Evolutionary conservation across 2,888 invertebrate genomes (phyloP).

Genomic region (Drosophila pseudotalamancana): DNA sequence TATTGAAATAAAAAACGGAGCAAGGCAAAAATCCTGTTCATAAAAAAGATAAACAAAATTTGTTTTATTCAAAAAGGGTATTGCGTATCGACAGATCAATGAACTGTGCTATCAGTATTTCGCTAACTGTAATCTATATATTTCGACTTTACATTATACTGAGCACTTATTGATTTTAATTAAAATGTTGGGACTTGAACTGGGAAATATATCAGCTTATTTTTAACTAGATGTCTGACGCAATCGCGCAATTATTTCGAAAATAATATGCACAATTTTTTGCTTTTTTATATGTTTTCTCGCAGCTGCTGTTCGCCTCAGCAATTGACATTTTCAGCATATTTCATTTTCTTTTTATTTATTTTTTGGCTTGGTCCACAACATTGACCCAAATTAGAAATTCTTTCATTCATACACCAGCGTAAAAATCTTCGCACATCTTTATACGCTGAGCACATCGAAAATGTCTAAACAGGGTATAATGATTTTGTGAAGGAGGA

Average conservation of each 20-base stretch:
- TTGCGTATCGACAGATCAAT: constrained; percentile 44
- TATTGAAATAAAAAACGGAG: constrained; percentile 77
- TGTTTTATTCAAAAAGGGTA: constrained; percentile 15
- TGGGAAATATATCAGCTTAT: constrained; percentile 32
- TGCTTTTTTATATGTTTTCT: constrained; percentile 3
- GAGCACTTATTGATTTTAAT: too few relatives aligned
- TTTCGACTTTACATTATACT: background rate
- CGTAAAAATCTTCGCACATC: constrained; percentile 31
- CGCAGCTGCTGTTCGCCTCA: constrained; percentile 56
- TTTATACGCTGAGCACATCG: constrained; percentile 1
- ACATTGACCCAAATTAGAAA: constrained; percentile 66
- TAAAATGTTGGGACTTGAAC: background rate
- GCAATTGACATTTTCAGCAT: constrained; percentile 50
- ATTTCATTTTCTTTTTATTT: constrained; percentile 14
- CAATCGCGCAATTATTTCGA: constrained; percentile 63
- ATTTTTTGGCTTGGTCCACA: constrained; percentile 21
- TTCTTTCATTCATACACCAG: constrained; percentile 30
- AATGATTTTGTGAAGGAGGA: too few relatives aligned
- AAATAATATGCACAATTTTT: constrained; percentile 39
- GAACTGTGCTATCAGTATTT: constrained; percentile 40
- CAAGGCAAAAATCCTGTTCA: constrained; percentile 61
- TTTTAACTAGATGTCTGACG: constrained; percentile 59
- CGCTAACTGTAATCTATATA: background rate
- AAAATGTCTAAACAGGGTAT: too few relatives aligned
- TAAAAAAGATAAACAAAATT: constrained; percentile 42